phyloP scores from a whole-genome alignment of 30 jellyfish, hydroid and myxozoan species.

The Sanderia malayensis region DNA sequence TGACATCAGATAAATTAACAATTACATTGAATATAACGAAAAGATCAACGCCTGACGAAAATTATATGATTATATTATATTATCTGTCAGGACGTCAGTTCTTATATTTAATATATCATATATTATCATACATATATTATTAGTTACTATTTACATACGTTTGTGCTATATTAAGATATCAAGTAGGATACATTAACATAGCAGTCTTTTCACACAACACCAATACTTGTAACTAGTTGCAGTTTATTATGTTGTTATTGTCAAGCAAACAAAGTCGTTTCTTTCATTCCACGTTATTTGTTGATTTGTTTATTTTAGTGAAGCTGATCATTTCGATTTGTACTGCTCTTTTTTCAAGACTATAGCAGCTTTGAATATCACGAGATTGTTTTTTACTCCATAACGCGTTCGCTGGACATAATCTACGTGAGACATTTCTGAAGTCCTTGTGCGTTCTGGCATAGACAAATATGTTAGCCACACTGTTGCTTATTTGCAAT shows the following conservation, averaged over 20 bases:
- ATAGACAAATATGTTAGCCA: slow-evolving; percentile 37
- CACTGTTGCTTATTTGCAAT: slow-evolving; percentile 43
- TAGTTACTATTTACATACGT: not conserved
- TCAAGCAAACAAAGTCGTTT: not conserved
- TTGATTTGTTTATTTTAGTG: not conserved
- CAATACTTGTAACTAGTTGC: not conserved
- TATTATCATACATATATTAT: too few relatives aligned
- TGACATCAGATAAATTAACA: too few relatives aligned
- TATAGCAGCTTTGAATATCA: not conserved
- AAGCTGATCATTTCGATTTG: not conserved
- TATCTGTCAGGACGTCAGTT: too few relatives aligned
- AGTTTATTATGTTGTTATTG: too few relatives aligned
- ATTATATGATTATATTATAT: too few relatives aligned
- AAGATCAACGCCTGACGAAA: too few relatives aligned
- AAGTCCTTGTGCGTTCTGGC: slow-evolving; percentile 34
- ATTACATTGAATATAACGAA: too few relatives aligned
- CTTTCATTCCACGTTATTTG: not conserved
- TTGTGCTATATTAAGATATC: not conserved
- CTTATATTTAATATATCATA: too few relatives aligned
- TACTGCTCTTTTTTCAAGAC: not conserved
- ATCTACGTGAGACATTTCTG: not conserved
- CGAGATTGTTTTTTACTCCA: not conserved
- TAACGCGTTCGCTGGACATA: not conserved
- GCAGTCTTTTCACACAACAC: not conserved
- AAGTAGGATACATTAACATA: too few relatives aligned